Evolutionary conservation across 2,888 invertebrate genomes (phyloP), one percentile per base, ranked within the genome.

Genomic region (Eristalinus sepulchralis): DNA sequence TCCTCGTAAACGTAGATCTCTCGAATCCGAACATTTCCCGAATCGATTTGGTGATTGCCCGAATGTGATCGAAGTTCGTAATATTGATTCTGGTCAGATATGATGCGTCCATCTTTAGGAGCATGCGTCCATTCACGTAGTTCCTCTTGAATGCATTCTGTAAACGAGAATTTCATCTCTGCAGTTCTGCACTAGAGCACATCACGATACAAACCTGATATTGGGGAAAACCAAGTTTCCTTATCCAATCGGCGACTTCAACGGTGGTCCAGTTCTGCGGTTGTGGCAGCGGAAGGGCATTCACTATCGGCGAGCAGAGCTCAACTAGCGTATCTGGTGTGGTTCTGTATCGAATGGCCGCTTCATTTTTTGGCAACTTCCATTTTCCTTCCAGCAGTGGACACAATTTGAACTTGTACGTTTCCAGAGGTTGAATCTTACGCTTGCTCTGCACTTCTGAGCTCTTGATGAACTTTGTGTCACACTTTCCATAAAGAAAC

Each of bases 201-300:
- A 27, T 27, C 27, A 27, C 27, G 2, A 27, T 27, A 17, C 47
- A 17, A 47, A 94, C 95, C 91, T 90, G 93, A 88, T 95, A 95
- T 68, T 94, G 91, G 0, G 94, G 93, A 11, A 94, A 90, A 0
- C 93, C 94, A 0, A 94, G 90, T 0, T 89, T 90, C 0, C 91
- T 88, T 86, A 95, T 91, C 95, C 94, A 95, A 1, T 90, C 88
- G 0, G 91, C 92, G 0, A 94, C 94, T 0, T 94, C 92, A 0
- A 91, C 90, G 10, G 89, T 92, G 0, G 89, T 91, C 95, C 95
- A 95, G 0, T 89, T 64, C 36, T 94, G 93, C 0, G 94, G 93
- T 0, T 89, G 84, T 0, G 94, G 94, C 0, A 92, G 90, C 0
- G 88, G 88, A 20, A 94, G 88, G 0, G 71, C 64, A 87, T 95